Evolutionary conservation across 2,113 vertebrate species (phyloP), one percentile per base, ranked within the genome.

Genomic region (Pogonocichla stellata): DNA sequence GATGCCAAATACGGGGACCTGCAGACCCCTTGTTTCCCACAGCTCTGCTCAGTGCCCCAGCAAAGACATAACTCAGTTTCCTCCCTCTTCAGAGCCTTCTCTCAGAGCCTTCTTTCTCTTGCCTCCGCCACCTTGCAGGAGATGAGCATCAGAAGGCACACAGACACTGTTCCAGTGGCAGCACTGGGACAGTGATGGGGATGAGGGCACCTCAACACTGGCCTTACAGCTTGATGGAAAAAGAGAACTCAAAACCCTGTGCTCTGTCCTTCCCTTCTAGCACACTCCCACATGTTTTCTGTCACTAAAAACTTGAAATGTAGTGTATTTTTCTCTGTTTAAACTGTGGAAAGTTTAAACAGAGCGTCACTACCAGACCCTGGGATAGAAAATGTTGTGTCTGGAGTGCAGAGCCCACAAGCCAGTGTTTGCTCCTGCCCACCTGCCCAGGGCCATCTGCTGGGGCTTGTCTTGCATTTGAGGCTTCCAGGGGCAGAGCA

Each of bases 401-500:
- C 47, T 43, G 48, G 19, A 14, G 11, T 42, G 60, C 33, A 33
- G 66, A 57, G 10, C 50, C 19, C 57, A 43, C n/a, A 75, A 57
- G n/a, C 28, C 70, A 36, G 36, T 8, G 34, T 80, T 84, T 80
- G 22, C 48, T 90, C n/a, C 6, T 42, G 50, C 69, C 81, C 88
- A 88, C 79, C 85, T 80, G 92, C 47, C 86, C 65, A 22, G 34
- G 38, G 58, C 50, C 0, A 4, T 69, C 95, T 95, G 79, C 88
- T 83, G 66, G 61, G 38, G 47, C 71, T 80, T 83, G 62, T 73
- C 82, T 80, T 15, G 3, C 14, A 54, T 83, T 56, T 86, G 74
- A 92, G 67, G 54, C 33, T 95, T 88, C 79, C 73, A 38, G 58
- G 57, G 88, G 73, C 80, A 91, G 56, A 54, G 34, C 36, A 78